phyloP scores from a whole-genome alignment of 2,113 vertebrate species.

The Prinia subflava region DNA sequence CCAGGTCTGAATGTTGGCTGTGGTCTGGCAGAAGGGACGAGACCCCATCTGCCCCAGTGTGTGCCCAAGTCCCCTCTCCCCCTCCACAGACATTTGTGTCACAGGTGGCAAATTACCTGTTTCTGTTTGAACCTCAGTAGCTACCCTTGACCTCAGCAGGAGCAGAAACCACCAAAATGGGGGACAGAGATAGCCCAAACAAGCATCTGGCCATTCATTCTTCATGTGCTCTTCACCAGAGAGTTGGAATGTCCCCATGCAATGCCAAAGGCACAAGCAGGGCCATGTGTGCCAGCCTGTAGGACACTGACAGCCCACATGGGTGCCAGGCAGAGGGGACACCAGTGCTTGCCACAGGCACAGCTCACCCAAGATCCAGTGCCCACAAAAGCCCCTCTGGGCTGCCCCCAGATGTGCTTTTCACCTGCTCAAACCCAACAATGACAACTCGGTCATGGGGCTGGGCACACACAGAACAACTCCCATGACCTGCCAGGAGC shows the following conservation, averaged over 20 bases:
- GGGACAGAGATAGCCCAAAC: neutral
- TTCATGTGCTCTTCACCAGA: neutral
- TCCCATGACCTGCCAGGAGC: neutral
- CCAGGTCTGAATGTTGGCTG: accelerated
- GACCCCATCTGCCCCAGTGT: accelerated
- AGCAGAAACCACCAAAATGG: neutral
- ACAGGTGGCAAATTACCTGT: neutral
- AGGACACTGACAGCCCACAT: accelerated
- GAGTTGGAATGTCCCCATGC: neutral
- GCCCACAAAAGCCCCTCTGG: neutral
- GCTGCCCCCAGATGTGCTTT: neutral
- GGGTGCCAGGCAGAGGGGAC: neutral
- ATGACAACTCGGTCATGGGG: neutral
- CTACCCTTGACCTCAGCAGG: neutral
- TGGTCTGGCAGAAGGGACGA: neutral
- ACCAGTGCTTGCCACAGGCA: neutral
- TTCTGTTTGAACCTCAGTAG: neutral
- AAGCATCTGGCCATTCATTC: neutral
- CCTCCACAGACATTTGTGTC: neutral
- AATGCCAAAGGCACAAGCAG: accelerated
- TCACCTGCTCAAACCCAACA: neutral
- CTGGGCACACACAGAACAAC: neutral
- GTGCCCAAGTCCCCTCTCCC: neutral
- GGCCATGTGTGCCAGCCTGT: accelerated
- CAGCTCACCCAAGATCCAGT: neutral